Evolutionary conservation across 2,797 vertebrate genomes (phyloP), one percentile per base, ranked within the genome.

Genomic region (Chaetodon trifasciatus): DNA sequence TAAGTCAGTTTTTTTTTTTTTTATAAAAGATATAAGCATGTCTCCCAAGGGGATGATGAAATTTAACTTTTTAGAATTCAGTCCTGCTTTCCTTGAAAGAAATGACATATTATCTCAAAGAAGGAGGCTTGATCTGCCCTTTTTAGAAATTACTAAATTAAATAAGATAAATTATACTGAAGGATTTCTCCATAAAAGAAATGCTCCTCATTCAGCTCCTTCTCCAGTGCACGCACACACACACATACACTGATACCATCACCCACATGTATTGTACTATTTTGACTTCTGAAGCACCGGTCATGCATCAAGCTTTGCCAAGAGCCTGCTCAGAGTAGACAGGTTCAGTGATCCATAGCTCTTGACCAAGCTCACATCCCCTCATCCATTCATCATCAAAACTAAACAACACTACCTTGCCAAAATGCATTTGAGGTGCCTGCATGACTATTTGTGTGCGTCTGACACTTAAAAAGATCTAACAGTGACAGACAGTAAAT

Each of bases 281-380:
- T 86, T 75, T 80, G 70, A 80, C 57, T 90, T 76, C 4, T 66
- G 58, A 71, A 70, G 70, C 64, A 5, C 53, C 8, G 73, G 72
- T 87, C 84, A 69, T 83, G 85, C 66, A 85, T 91, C 83, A 87
- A 70, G 81, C 78, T 86, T 83, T 81, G 81, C 70, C 70, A 56
- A 47, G 35, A 81, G 72, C 73, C 66, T 72, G 28, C 70, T 60
- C 40, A 40, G 69, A 71, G 78, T 35, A 63, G 84, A 87, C 79
- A 68, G 37, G 75, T 63, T 46, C 86, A 86, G 80, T 91, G 90
- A 91, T 90, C 87, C 90, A 86, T 81, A 74, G 65, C 81, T 82
- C 72, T 76, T 64, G 73, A 88, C 76, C 82, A 70, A 66, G 66
- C 76, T 85, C 50, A 32, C 60, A 17, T 82, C 69, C 69, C 42